Evolutionary conservation across 92 coral and sea anemone species (phyloP).

Genomic region (Epizoanthus fatuus): DNA sequence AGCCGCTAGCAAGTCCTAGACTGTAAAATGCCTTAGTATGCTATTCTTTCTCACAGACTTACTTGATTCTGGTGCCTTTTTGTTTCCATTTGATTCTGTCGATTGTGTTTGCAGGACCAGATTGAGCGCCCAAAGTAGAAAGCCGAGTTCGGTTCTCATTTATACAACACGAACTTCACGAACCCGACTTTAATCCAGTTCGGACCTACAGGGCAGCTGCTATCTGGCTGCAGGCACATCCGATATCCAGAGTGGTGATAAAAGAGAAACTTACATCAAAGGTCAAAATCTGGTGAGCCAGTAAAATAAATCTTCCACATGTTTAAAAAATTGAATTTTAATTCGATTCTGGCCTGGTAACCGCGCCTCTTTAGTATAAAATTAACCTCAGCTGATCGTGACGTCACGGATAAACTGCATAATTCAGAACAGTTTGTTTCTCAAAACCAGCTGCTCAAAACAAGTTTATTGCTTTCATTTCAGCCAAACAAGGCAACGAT

Average conservation of each 20-base stretch:
- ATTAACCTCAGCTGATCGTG: conserved; percentile 42
- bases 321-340: conserved; percentile 12
- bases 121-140: conserved; percentile 27
- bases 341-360: conserved; percentile 14
- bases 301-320: conserved; percentile 26
- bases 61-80: conserved; percentile 16
- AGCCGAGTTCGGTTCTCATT: conserved; percentile 26
- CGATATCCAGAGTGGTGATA: neutral
- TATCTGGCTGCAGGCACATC: neutral
- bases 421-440: neutral
- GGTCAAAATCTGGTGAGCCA: conserved; percentile 9
- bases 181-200: conserved; percentile 4
- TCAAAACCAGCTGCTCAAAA: too few relatives aligned
- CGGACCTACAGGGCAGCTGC: neutral
- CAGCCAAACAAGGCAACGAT: too few relatives aligned
- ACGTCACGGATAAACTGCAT: conserved; percentile 12
- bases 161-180: conserved; percentile 23
- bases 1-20: neutral
- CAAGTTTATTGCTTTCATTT: too few relatives aligned
- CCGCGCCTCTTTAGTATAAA: neutral
- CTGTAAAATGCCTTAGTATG: too few relatives aligned
- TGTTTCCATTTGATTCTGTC: conserved; percentile 5
- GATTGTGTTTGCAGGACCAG: conserved; percentile 19
- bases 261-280: neutral
- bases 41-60: neutral